These are phyloP conservation scores for Asteroscopus sphinx DNA, from an alignment of 2,888 invertebrate genomes.

Conservation along the genomic window DNA sequence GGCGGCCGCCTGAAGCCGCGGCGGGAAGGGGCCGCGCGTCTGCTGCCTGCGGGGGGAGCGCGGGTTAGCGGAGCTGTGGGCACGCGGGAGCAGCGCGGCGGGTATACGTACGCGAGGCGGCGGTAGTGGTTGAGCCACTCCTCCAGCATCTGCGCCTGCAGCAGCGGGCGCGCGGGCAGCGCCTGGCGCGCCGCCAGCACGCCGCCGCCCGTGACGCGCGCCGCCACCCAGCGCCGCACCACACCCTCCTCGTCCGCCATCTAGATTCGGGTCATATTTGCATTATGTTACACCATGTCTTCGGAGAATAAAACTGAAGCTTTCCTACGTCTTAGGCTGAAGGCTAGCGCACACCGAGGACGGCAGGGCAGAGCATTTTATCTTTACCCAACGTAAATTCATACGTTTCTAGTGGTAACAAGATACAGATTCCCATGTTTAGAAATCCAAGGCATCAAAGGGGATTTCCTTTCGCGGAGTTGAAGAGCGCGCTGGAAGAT, in stretches of 20 bases:
- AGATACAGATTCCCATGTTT: no score
- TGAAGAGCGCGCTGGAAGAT: no score
- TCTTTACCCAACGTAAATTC: no score
- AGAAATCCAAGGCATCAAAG: no score
- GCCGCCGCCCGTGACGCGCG: conserved; percentile 80
- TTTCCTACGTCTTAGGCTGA: no score
- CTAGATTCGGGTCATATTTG: conserved; percentile 69
- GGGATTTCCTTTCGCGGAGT: no score
- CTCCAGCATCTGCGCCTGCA: conserved; percentile 95
- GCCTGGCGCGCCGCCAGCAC: conserved; percentile 94
- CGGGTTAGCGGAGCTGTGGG: conserved; percentile 77
- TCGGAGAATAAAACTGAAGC: no score
- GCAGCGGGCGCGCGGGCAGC: conserved; percentile 96
- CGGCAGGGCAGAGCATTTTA: no score
- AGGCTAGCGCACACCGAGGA: no score
- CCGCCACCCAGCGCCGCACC: conserved; percentile 51
- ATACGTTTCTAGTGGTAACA: no score
- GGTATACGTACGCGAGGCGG: conserved; percentile 91
- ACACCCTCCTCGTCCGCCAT: conserved; percentile 90
- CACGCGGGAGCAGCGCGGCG: conserved; percentile 74
- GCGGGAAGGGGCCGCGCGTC: conserved; percentile 92
- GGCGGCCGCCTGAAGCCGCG: conserved; percentile 86
- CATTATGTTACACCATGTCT: no score
- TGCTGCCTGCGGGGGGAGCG: conserved; percentile 96
- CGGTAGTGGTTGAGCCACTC: conserved; percentile 98